phyloP scores from a whole-genome alignment of 2,888 invertebrate species.

The Orchesellides sinensis region DNA sequence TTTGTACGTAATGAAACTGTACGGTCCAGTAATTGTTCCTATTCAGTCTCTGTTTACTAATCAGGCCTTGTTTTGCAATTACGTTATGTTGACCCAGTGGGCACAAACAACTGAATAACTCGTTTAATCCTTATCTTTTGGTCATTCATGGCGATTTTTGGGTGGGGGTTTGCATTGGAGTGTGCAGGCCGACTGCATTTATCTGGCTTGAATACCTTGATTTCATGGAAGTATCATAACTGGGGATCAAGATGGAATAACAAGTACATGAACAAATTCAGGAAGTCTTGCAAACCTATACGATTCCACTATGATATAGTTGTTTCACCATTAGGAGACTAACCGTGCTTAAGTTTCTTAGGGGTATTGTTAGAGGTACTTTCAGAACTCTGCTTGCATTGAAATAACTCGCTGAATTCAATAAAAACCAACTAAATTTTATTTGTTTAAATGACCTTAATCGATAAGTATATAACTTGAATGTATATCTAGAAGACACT shows the following conservation, averaged over 20 bases:
- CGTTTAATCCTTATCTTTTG: background rate
- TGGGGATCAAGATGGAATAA: background rate
- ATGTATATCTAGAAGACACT: no score
- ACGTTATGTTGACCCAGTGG: background rate
- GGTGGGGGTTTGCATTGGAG: background rate
- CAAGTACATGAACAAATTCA: background rate
- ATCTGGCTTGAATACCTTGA: background rate
- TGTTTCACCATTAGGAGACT: background rate
- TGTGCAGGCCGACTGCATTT: background rate
- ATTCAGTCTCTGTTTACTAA: background rate
- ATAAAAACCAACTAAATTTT: no score
- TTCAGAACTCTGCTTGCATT: background rate
- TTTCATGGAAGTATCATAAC: background rate
- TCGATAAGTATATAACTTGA: no score
- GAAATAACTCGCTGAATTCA: no score
- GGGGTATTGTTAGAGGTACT: constrained; percentile 13
- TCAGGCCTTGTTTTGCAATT: background rate
- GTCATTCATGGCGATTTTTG: background rate
- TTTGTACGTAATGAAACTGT: background rate
- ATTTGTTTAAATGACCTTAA: no score
- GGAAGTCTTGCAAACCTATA: background rate
- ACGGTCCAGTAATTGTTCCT: background rate
- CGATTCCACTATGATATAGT: background rate
- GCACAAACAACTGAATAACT: background rate
- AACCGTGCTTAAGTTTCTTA: background rate